A percentile compares a stretch with the other conserved stretches of the same genome.
Conservation (phyloP, 2,113 vertebrate species). For the Vulpes lagopus region DNA sequence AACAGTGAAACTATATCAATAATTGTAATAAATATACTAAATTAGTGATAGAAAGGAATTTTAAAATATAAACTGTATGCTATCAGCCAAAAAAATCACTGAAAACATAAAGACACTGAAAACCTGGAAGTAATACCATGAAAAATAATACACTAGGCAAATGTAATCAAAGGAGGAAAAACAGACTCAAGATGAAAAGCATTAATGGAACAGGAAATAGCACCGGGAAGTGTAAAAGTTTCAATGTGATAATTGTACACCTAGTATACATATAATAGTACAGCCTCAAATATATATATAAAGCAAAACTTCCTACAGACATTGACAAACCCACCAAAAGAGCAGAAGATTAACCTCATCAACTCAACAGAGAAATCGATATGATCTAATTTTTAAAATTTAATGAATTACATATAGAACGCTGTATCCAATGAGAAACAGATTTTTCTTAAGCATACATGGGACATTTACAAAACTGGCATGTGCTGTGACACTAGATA, state of each 20-base stretch:
- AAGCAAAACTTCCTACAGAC: not conserved
- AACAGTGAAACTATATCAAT: not conserved
- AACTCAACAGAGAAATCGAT: not conserved
- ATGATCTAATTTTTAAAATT: not conserved
- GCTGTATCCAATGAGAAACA: not conserved
- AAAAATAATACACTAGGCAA: not conserved
- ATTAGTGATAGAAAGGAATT: not conserved
- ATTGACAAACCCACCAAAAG: not conserved
- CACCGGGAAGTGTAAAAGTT: not conserved
- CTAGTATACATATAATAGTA: not conserved
- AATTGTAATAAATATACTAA: not conserved
- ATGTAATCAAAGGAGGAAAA: not conserved
- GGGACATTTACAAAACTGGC: not conserved
- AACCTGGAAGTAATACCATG: not conserved
- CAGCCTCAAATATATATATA: not conserved
- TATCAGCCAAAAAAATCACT: not conserved
- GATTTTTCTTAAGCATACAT: not conserved
- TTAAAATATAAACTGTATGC: not conserved
- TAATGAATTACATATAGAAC: not conserved
- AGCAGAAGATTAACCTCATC: not conserved
- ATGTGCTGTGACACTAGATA: not conserved
- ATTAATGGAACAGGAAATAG: not conserved
- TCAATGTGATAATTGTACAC: not conserved
- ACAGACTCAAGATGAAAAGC: not conserved
- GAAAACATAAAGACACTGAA: not conserved